These are phyloP conservation scores for Enoplosus armatus DNA, from an alignment of 2,797 vertebrate genomes.

Conservation along the genomic window DNA sequence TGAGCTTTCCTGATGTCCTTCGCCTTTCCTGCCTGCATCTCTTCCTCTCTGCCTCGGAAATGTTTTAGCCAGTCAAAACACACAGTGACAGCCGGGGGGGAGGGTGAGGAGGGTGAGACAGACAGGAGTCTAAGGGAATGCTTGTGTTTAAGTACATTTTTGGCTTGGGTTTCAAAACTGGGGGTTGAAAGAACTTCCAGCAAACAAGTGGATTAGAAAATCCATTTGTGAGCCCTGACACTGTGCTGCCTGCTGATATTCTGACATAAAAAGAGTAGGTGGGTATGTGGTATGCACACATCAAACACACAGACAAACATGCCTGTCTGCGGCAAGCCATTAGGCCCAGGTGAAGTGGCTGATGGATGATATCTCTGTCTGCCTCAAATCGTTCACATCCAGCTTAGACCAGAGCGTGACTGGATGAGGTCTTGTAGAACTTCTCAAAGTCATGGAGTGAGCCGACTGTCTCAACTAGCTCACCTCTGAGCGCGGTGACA, in stretches of 20 bases:
- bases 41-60: constrained; percentile 50
- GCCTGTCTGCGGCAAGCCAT: constrained; percentile 71
- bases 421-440: constrained; percentile 68
- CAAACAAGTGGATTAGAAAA: constrained; percentile 85
- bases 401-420: constrained; percentile 63
- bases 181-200: constrained; percentile 76
- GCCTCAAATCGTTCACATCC: constrained; percentile 65
- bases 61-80: constrained; percentile 68
- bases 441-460: constrained; percentile 76
- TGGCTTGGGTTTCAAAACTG: constrained; percentile 78
- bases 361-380: constrained; percentile 77
- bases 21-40: constrained; percentile 60
- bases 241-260: constrained; percentile 75
- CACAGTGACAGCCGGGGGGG: constrained; percentile 59
- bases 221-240: constrained; percentile 80
- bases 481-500: constrained; percentile 38
- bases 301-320: constrained; percentile 74
- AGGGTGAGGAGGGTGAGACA: constrained; percentile 30
- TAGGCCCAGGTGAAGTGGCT: constrained; percentile 77
- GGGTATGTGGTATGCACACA: constrained; percentile 68
- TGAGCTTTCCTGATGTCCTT: constrained; percentile 80
- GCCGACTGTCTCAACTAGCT: constrained; percentile 35
- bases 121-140: constrained; percentile 65
- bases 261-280: constrained; percentile 74
- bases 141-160: constrained; percentile 82